Evolutionary conservation across 1,140 invertebrate genomes (phyloP), one percentile per base, ranked within the genome.

Genomic region (Drepana arcuata): DNA sequence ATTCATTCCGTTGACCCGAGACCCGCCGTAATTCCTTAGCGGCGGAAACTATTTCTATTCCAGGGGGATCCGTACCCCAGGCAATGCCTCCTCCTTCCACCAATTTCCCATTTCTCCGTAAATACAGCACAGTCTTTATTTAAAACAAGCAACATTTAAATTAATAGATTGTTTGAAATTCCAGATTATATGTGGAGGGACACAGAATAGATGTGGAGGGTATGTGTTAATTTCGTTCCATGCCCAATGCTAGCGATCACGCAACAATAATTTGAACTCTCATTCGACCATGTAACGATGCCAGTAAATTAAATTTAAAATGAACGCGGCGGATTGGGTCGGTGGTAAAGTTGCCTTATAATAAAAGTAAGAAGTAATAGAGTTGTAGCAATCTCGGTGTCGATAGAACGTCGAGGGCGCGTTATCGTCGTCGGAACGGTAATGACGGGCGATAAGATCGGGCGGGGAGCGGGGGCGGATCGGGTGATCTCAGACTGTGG

Each of bases 41-140:
- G 41, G 26, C 63, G 52, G 56, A 73, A 72, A 69, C 71, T 73
- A 73, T 73, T 75, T 69, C 67, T 56, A 67, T 73, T 67, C 62
- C 43, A 53, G 57, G 46, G 67, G 71, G 67, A 55, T 57, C 42
- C 43, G 43, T 58, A 58, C 65, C 55, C 29, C 32, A 34, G 48
- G 53, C 47, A 38, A 18, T 25, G 32, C 25, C 41, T 23, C 14
- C 23, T 46, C 41, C 34, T 56, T 63, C 51, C 53, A 48, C 42
- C 50, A 62, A 57, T 45, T 56, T 52, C 51, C 50, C 42, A 34
- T 34, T 31, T 32, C 4, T 9, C 41, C 32, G 28, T 56, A 52
- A n/a, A 50, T 48, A 33, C 39, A 41, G 31, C 29, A 46, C 50
- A 48, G 35, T 41, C 31, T 38, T 51, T 48, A 57, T 52, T 52